A percentile compares a stretch with the other conserved stretches of the same genome.
phyloP scores from a whole-genome alignment of 2,797 vertebrate species.

The Karalla daura region DNA sequence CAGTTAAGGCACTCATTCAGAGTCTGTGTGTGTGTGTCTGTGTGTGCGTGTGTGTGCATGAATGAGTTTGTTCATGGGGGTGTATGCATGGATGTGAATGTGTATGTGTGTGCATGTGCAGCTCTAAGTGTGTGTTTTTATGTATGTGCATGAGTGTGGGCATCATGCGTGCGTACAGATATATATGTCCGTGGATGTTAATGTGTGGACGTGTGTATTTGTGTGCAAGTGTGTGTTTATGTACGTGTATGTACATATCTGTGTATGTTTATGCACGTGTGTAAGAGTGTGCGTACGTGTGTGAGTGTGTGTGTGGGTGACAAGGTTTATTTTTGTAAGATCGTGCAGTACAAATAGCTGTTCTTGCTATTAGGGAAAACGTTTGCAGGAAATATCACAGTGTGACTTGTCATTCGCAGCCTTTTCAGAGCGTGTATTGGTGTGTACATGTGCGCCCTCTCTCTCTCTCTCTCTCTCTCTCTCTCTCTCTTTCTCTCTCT shows the following conservation, averaged over 20 bases:
- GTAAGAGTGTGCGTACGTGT: no score
- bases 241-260: background rate
- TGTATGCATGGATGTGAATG: background rate
- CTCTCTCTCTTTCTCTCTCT: background rate
- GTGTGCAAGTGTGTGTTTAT: no score
- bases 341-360: constrained; percentile 17
- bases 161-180: no score
- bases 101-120: no score
- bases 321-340: constrained; percentile 23
- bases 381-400: constrained; percentile 44
- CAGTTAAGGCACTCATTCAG: background rate
- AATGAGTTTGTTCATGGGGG: no score
- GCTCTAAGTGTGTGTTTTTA: background rate
- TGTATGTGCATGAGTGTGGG: no score
- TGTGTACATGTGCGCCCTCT: background rate
- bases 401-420: constrained; percentile 34
- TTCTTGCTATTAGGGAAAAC: constrained; percentile 28
- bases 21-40: no score
- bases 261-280: no score
- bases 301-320: no score
- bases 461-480: background rate
- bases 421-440: background rate
- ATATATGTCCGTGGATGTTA: no score
- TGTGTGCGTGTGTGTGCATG: no score
- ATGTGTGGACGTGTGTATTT: no score